These are phyloP conservation scores for Melieria crassipennis DNA, from an alignment of 2,888 invertebrate genomes.

Conservation along the genomic window DNA sequence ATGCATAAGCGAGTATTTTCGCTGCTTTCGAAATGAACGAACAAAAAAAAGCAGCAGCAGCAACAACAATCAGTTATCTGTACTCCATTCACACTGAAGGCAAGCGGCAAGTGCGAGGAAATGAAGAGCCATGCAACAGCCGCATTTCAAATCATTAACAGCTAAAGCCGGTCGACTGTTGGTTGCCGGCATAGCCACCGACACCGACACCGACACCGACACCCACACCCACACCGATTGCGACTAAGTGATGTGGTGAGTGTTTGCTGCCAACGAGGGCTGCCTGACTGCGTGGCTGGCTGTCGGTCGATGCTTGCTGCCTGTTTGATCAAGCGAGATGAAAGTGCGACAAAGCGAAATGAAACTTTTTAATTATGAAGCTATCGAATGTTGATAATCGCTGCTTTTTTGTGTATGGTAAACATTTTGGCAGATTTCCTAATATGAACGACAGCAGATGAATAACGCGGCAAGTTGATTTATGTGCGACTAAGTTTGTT, in stretches of 20 bases:
- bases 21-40: neutral
- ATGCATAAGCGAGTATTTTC: slow-evolving; percentile 13
- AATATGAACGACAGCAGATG: neutral
- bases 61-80: neutral
- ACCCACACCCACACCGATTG: too few species aligned
- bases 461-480: neutral
- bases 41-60: neutral
- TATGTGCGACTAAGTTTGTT: too few species aligned
- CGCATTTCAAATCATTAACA: slow-evolving; percentile 6
- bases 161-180: too few species aligned
- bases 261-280: neutral
- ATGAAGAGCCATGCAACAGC: neutral
- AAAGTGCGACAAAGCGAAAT: slow-evolving; percentile 23
- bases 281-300: neutral
- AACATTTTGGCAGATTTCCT: neutral
- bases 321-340: neutral
- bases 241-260: too few species aligned
- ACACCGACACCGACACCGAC: too few species aligned
- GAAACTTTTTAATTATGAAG: slow-evolving; percentile 45
- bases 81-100: neutral
- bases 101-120: neutral
- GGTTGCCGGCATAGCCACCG: too few species aligned
- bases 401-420: slow-evolving; percentile 3
- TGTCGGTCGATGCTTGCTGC: neutral
- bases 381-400: slow-evolving; percentile 40